phyloP scores from a whole-genome alignment of 1,140 invertebrate genomes.

The Microplitis demolitor region DNA sequence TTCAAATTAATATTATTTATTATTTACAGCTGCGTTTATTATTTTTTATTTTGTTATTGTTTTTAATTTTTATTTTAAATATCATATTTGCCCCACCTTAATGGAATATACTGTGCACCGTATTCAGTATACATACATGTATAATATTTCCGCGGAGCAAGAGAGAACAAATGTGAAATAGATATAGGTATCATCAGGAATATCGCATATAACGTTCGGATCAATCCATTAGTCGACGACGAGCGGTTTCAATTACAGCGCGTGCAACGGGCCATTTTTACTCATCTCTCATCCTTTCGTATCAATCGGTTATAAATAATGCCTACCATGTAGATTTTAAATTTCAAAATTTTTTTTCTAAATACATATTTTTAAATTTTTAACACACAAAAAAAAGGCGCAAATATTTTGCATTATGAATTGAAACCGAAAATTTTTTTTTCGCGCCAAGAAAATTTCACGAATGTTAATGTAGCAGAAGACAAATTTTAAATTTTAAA shows the following conservation, averaged over 20 bases:
- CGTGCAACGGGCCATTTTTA: constrained; percentile 41
- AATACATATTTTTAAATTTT: too few relatives aligned
- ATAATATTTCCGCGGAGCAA: not conserved
- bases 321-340: too few relatives aligned
- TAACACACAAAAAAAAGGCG: too few relatives aligned
- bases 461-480: too few relatives aligned
- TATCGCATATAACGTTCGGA: constrained; percentile 42
- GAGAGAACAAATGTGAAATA: constrained; percentile 32
- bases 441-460: too few relatives aligned
- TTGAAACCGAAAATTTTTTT: too few relatives aligned
- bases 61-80: not conserved
- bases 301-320: too few relatives aligned
- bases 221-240: constrained; percentile 49
- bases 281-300: constrained; percentile 26
- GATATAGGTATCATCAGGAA: constrained; percentile 43
- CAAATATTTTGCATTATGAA: too few relatives aligned
- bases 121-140: not conserved
- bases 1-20: not conserved
- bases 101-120: too few relatives aligned
- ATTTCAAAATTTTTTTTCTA: too few relatives aligned
- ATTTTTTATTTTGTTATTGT: not conserved
- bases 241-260: constrained; percentile 42
- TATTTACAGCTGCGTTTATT: not conserved
- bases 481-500: too few relatives aligned
- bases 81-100: too few relatives aligned